These are phyloP conservation scores for Callinectes sapidus DNA, from an alignment of 2,888 invertebrate genomes.

Conservation along the genomic window DNA sequence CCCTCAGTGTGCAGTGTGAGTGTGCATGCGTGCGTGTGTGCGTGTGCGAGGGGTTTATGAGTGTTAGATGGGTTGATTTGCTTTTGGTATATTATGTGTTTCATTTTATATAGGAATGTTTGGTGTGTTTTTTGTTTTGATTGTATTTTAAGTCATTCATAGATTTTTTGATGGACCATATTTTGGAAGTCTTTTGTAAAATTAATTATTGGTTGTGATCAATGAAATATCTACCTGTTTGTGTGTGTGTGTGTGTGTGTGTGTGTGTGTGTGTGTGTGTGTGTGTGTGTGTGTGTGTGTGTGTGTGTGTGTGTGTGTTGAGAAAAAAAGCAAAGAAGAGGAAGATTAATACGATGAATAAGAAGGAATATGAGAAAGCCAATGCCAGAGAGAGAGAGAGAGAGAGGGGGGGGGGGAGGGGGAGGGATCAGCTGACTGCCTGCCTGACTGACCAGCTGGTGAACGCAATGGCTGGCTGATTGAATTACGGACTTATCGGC, in stretches of 20 bases:
- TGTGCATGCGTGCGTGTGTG: too few species aligned
- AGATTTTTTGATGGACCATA: too few species aligned
- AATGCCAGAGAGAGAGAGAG: neutral
- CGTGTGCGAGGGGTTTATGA: too few species aligned
- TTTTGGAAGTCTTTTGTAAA: too few species aligned
- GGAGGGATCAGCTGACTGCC: neutral
- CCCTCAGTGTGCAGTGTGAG: slow-evolving; percentile 70
- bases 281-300: slow-evolving; percentile 18
- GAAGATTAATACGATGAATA: neutral
- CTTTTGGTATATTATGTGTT: too few species aligned
- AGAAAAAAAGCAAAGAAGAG: neutral
- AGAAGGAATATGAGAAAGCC: neutral
- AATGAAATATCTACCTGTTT: too few species aligned
- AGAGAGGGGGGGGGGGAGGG: slow-evolving; percentile 38
- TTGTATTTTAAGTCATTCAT: too few species aligned
- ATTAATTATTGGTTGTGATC: too few species aligned
- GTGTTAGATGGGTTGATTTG: too few species aligned
- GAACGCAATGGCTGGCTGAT: neutral
- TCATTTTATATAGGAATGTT: too few species aligned
- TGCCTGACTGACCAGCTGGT: neutral
- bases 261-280: slow-evolving; percentile 46
- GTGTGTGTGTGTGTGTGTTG: slow-evolving; percentile 8
- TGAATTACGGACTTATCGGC: neutral
- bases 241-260: slow-evolving; percentile 70
- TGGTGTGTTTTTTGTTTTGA: too few species aligned